Base-by-base conservation (phyloP, 2,113 vertebrate genomes). In the Cnemophilus loriae region DNA sequence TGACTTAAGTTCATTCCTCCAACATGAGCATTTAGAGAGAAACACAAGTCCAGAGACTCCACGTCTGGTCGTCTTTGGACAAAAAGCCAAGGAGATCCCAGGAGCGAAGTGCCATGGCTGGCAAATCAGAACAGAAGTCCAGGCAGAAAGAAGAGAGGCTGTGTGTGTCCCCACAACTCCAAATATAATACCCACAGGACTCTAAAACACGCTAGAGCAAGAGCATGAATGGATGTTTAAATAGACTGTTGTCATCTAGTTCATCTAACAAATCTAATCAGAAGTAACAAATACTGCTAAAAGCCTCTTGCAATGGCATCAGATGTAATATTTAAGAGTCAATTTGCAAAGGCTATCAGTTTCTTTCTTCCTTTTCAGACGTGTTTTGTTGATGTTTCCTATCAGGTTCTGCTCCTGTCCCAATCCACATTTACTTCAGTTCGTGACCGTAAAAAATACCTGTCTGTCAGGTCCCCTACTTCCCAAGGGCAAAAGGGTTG, bases 181-280 rank as follows among this genome's bases (percentile, higher is more conserved):
- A 85, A 60, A 84, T 50, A 28, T 6, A 84, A 87, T 37, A 83
- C 89, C 61, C 83, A 67, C 0, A 32, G 71, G 63, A 65, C 68
- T 70, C 64, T 26, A 41, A 93, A 92, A 84, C 27, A 89, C 0
- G 0, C 84, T 89, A 78, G 19, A 89, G 27, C 60, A 71, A 39
- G 63, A 83, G 71, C 52, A 92, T 93, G 52, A 95, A 78, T 56
- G 91, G 88, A 84, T 68, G 41, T 68, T 95, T 68, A 89, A 95
- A 97, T 4, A 94, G 65, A 87, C 87, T 90, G 73, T 75, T 92
- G 68, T 64, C 52, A 86, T 94, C 76, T 59, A 94, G 80, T 82
- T 44, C 23, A 87, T 86, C 67, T 47, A 27, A 42, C 64, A 95
- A 96, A 97, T 96, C 85, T 78, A 92, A 96, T 96, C 65, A 94